Evolutionary conservation across 1,140 invertebrate genomes (phyloP).

Genomic region (Pectinophora gossypiella): DNA sequence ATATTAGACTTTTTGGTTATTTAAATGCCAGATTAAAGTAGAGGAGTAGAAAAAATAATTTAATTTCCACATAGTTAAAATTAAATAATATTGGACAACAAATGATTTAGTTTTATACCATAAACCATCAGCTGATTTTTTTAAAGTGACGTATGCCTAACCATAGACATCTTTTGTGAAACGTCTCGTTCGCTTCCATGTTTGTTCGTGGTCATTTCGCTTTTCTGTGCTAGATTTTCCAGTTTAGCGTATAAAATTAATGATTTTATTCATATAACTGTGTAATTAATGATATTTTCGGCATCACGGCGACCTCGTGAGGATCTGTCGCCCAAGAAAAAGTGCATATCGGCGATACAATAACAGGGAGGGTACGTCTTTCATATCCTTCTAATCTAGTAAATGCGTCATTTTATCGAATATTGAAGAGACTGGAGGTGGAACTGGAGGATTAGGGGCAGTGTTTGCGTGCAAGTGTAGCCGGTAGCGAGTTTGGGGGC

Average conservation of each 20-base stretch:
- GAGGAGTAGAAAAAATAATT: too few species aligned
- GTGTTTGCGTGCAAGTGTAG: conserved; percentile 11
- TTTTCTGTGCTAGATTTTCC: conserved; percentile 68
- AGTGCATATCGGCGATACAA: conserved; percentile 60
- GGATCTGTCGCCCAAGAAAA: conserved; percentile 64
- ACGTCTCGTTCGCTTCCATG: conserved; percentile 71
- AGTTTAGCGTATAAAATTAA: conserved; percentile 60
- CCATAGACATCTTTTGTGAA: conserved; percentile 55
- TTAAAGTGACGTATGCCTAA: conserved; percentile 31
- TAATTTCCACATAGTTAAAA: too few species aligned
- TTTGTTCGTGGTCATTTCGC: conserved; percentile 73
- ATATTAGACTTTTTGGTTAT: too few species aligned
- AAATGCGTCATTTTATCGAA: conserved; percentile 73
- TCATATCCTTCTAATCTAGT: conserved; percentile 65
- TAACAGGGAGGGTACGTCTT: conserved; percentile 73
- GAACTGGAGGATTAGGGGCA: conserved; percentile 25
- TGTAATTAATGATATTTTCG: conserved; percentile 72
- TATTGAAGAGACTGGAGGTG: conserved; percentile 45
- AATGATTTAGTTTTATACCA: too few species aligned
- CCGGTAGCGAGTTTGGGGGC: background rate
- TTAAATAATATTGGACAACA: too few species aligned
- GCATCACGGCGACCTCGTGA: conserved; percentile 62
- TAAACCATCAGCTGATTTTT: conserved; percentile 20
- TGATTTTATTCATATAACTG: conserved; percentile 57
- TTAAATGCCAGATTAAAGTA: too few species aligned